phyloP scores from a whole-genome alignment of 2,797 vertebrate genomes.

The Rallus crepitans region DNA sequence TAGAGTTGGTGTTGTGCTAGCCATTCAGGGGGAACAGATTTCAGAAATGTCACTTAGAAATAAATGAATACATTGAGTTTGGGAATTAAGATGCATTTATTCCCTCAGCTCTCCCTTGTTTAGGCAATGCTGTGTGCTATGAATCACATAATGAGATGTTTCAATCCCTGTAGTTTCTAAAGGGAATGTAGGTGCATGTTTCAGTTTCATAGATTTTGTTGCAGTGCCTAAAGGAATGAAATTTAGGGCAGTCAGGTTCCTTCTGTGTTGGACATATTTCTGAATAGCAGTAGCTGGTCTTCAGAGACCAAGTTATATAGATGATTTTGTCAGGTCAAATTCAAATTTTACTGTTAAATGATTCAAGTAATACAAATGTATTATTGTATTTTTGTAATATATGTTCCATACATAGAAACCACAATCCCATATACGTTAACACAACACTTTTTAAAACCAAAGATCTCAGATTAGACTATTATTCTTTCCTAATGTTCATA shows the following conservation, averaged over 20 bases:
- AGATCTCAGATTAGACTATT: not conserved
- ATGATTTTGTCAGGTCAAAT: not conserved
- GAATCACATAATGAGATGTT: not conserved
- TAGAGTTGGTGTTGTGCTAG: not conserved
- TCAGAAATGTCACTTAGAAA: slow-evolving; percentile 8
- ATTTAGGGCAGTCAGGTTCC: not conserved
- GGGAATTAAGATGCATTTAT: not conserved
- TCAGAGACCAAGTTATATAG: not conserved
- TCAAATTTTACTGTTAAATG: not conserved
- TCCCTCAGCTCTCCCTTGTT: not conserved
- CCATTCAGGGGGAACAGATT: not conserved
- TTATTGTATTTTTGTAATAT: not conserved
- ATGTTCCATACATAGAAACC: not conserved
- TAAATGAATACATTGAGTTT: not conserved
- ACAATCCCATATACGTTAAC: not conserved
- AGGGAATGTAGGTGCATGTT: not conserved
- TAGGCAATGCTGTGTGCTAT: not conserved
- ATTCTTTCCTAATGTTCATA: not conserved
- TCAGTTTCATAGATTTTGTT: not conserved
- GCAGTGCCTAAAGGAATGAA: not conserved
- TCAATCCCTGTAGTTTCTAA: not conserved
- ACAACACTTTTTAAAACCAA: not conserved
- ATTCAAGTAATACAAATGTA: not conserved
- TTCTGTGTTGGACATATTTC: not conserved
- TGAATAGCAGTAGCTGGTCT: not conserved